Evolutionary conservation across 2,797 vertebrate species (phyloP).

Genomic region (Bradypus variegatus): DNA sequence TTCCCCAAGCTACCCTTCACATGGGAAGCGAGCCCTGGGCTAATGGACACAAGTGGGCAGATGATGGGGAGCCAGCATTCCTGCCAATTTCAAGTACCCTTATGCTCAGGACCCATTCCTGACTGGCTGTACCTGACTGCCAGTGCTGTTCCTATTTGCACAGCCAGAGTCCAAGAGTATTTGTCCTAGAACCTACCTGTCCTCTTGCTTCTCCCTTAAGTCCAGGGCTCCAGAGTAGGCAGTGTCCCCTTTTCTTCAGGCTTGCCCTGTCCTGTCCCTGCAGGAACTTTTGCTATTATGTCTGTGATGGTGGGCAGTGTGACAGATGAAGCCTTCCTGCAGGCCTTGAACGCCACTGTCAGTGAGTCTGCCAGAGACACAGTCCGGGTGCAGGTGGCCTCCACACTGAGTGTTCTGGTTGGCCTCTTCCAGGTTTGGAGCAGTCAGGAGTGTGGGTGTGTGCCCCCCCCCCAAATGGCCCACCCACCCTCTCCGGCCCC

Average conservation of each 20-base stretch:
- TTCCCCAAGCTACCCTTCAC: not conserved
- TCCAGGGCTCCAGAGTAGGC: not conserved
- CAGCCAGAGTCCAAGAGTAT: not conserved
- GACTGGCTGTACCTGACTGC: not conserved
- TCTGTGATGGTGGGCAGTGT: conserved; percentile 97
- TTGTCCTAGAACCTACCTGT: not conserved
- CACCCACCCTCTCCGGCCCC: not conserved
- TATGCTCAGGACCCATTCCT: not conserved
- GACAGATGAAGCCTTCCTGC: conserved; percentile 75
- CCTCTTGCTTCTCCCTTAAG: not conserved
- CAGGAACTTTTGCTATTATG: conserved; percentile 94
- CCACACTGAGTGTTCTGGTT: conserved; percentile 84
- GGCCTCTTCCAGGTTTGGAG: conserved; percentile 89
- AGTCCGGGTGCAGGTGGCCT: conserved; percentile 84
- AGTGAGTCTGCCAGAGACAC: conserved; percentile 74
- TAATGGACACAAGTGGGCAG: not conserved
- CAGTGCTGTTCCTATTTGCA: too few relatives aligned
- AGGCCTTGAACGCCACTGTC: conserved; percentile 73
- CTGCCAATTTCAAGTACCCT: not conserved
- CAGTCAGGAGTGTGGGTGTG: too few relatives aligned
- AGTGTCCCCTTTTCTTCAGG: not conserved
- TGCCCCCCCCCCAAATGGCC: not conserved
- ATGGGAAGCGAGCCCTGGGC: too few relatives aligned
- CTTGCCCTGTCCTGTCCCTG: not conserved
- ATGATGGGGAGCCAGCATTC: not conserved